Conservation (phyloP, 2,888 invertebrate genomes). For the Diadromus collaris region DNA sequence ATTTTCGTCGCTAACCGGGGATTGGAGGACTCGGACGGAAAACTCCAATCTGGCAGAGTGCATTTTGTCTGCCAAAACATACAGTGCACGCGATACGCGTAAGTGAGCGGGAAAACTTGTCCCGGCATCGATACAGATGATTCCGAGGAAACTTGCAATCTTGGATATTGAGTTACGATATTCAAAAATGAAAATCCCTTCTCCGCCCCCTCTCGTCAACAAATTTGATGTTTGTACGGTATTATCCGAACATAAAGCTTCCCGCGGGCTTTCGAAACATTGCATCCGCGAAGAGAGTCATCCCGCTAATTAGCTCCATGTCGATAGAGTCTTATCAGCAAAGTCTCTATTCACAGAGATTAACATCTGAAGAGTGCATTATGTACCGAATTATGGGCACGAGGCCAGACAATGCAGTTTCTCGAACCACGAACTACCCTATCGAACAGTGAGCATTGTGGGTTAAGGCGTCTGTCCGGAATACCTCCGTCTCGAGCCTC, state of each 20-base stretch:
- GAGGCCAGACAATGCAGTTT: constrained; percentile 28
- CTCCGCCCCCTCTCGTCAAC: too few relatives aligned
- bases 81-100: not conserved
- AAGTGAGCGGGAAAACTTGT: constrained; percentile 3
- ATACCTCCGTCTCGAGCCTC: not conserved
- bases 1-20: constrained; percentile 38
- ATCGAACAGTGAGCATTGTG: constrained; percentile 4
- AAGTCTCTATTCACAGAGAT: not conserved
- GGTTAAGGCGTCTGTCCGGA: not conserved
- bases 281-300: not conserved
- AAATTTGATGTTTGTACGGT: not conserved
- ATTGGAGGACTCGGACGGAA: constrained; percentile 46
- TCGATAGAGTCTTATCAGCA: not conserved
- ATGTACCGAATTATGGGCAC: not conserved
- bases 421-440: constrained; percentile 27
- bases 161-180: not conserved
- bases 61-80: constrained; percentile 58
- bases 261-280: not conserved
- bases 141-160: constrained; percentile 1
- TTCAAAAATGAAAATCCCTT: not conserved
- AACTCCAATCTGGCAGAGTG: constrained; percentile 58
- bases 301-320: not conserved
- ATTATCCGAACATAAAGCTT: not conserved
- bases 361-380: not conserved
- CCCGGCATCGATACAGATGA: not conserved